Conservation (phyloP, 2,797 vertebrate genomes). For the Hippopotamyrus pictus region DNA sequence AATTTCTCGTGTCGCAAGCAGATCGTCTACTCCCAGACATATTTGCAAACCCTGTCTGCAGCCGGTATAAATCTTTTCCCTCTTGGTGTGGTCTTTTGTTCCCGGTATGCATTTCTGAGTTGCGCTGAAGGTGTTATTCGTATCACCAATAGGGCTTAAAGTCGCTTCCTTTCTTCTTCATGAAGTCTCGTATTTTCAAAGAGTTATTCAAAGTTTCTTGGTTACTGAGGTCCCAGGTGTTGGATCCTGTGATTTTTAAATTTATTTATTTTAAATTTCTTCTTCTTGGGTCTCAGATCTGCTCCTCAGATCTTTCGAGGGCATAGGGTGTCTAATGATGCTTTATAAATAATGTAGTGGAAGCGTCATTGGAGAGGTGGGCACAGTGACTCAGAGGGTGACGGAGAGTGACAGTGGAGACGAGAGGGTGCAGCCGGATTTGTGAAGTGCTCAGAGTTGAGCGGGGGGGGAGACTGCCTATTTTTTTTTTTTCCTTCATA, state of each 20-base stretch:
- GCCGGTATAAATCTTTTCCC: background rate
- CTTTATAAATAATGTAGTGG: background rate
- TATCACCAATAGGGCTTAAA: background rate
- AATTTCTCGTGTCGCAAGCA: background rate
- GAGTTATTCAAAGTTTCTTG: background rate
- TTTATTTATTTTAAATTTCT: background rate
- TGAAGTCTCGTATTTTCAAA: background rate
- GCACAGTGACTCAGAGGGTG: background rate
- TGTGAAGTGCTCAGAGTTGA: background rate
- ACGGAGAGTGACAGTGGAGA: background rate
- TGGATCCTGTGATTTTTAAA: background rate
- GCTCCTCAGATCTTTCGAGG: background rate
- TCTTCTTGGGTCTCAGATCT: background rate
- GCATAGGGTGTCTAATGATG: background rate
- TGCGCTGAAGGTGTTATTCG: background rate
- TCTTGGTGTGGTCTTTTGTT: background rate
- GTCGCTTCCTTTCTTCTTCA: background rate
- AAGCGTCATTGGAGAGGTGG: background rate
- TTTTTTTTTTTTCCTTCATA: background rate
- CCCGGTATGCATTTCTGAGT: background rate
- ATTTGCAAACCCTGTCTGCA: background rate
- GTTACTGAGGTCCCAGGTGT: background rate
- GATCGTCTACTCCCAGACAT: background rate
- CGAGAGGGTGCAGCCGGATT: background rate
- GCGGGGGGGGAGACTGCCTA: background rate